These are phyloP conservation scores for Irena cyanogastra DNA, from an alignment of 2,113 vertebrate species.

Conservation along the genomic window DNA sequence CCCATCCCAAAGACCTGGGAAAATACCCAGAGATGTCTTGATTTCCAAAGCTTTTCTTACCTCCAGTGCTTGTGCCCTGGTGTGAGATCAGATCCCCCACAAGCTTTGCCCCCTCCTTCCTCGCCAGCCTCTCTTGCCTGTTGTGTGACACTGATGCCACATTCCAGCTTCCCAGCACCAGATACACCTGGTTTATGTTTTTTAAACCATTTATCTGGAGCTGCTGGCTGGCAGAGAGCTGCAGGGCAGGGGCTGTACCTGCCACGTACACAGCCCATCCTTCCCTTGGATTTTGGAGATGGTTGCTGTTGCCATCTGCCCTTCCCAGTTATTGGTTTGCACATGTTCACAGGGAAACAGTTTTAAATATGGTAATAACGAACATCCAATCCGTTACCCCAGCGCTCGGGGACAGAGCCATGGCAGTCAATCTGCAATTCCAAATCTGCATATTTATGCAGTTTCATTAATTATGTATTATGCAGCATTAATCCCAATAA, in stretches of 20 bases:
- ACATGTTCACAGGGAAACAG: background rate
- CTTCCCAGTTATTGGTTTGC: background rate
- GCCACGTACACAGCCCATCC: background rate
- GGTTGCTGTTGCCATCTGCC: background rate
- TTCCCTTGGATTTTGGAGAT: background rate
- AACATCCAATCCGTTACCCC: slow-evolving; percentile 58
- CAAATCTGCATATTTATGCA: slow-evolving; percentile 74
- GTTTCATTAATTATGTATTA: slow-evolving; percentile 69
- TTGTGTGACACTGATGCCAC: background rate
- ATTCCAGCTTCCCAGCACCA: background rate
- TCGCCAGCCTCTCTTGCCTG: background rate
- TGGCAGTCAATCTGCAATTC: slow-evolving; percentile 63
- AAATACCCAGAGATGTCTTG: background rate
- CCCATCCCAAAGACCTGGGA: background rate
- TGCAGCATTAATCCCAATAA: slow-evolving; percentile 52
- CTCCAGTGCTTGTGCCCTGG: background rate
- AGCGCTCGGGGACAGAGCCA: slow-evolving; percentile 31
- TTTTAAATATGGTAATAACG: slow-evolving; percentile 47
- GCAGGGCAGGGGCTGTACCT: background rate
- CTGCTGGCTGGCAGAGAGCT: background rate
- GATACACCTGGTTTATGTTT: fast-evolving
- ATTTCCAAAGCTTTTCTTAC: background rate
- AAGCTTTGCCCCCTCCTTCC: background rate
- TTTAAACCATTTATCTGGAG: background rate
- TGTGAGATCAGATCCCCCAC: fast-evolving